Percentiles rank a stretch among this genome's conserved stretches.
phyloP scores from a whole-genome alignment of 1,140 invertebrate genomes.

The Drosophila equinoxialis region DNA sequence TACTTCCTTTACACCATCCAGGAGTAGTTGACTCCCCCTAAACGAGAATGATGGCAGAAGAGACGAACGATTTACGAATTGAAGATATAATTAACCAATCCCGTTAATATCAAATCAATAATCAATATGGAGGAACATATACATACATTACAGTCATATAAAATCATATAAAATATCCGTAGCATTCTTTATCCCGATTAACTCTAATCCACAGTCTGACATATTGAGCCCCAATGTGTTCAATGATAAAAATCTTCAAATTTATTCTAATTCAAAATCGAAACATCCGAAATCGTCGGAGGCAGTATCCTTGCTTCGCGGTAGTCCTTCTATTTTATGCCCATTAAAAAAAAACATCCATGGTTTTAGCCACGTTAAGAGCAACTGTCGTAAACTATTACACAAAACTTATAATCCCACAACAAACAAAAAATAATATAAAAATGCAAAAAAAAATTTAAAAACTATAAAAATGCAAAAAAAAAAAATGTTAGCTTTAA shows the following conservation, averaged over 20 bases:
- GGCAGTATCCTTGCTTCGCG: conserved; percentile 32
- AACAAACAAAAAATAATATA: conserved; percentile 31
- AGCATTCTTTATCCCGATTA: conserved; percentile 1
- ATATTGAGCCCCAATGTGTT: conserved; percentile 71
- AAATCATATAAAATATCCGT: neutral
- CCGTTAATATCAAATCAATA: conserved; percentile 29
- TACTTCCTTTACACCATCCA: conserved; percentile 81
- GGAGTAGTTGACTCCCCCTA: conserved; percentile 58
- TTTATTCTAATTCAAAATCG: conserved; percentile 14
- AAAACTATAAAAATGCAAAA: conserved; percentile 43
- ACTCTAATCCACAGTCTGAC: conserved; percentile 31
- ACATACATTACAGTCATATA: conserved; percentile 15
- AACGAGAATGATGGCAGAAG: conserved; percentile 2
- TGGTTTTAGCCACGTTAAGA: conserved; percentile 72
- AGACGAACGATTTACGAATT: conserved; percentile 49
- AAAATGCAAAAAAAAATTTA: conserved; percentile 49
- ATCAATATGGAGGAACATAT: conserved; percentile 34
- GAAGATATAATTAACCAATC: conserved; percentile 13
- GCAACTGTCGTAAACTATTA: conserved; percentile 72
- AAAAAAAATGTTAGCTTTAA: conserved; percentile 52
- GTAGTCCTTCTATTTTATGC: conserved; percentile 50
- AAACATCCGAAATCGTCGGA: conserved; percentile 49
- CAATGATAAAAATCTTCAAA: conserved; percentile 44
- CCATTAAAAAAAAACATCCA: conserved; percentile 40
- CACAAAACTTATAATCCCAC: conserved; percentile 59